Evolutionary conservation across 2,888 invertebrate genomes (phyloP), one percentile per base, ranked within the genome.

Genomic region (Helobdella robusta): DNA sequence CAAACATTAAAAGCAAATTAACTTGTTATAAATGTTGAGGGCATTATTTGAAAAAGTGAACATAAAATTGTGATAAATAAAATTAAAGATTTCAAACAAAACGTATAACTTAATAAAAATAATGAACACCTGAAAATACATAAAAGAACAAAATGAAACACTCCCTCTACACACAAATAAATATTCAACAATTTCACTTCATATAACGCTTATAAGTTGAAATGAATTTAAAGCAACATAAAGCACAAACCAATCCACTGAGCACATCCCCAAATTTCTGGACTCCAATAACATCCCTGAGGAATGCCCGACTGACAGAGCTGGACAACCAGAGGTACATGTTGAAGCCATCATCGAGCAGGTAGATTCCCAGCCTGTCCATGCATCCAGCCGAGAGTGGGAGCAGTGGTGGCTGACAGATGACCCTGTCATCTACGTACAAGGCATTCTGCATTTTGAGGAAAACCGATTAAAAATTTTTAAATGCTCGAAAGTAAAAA

Each of bases 301-400:
- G 85, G 78, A 88, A 88, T 62, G 85, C 84, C 52, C 85, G 83
- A 68, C 86, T 85, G 44, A 89, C 86, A 71, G 85, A 87, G 70
- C 88, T 86, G 54, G 93, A 89, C 46, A 97, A 84, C 79, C 91
- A 89, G 62, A 97, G 78, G 58, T 87, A 84, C 81, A 95, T 86
- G 67, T 83, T 83, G 65, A 87, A 86, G 15, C 91, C 91, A 70
- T 87, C 85, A 80, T 98, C 97, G 78, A 98, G 81, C 2, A 98
- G 82, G 79, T 93, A 98, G 11, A 89, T 89, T 36, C 95, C 97
- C 67, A 83, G 84, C 0, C 85, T 82, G 75, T 86, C 87, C 64
- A 91, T 78, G 69, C 83, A 81, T 70, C 84, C 84, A 67, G 89
- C 88, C 2, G 90, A 87, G 59, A 97, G 83, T 74, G 93, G 93